Conservation (phyloP, 2,797 vertebrate species). For the Eleutherodactylus coqui region DNA sequence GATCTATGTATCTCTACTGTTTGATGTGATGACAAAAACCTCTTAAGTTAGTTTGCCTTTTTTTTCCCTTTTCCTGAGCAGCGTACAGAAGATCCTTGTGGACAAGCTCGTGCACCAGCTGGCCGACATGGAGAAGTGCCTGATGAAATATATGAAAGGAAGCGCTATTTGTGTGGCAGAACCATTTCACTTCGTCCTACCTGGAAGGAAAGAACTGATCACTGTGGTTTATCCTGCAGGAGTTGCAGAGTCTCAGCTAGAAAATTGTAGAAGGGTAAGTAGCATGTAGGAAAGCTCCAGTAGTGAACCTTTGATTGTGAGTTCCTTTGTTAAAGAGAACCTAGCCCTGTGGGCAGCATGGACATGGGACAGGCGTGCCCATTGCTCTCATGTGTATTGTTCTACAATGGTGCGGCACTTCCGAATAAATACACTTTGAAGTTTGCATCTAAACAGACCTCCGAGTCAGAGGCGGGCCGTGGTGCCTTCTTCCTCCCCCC, state of each 20-base stretch:
- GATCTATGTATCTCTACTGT: too few species aligned
- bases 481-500: too few species aligned
- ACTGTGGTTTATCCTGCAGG: constrained; percentile 88
- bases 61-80: constrained; percentile 72
- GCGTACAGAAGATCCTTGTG: constrained; percentile 82
- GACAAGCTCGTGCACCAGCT: constrained; percentile 84
- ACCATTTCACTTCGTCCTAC: constrained; percentile 90
- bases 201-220: constrained; percentile 78
- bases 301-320: too few species aligned
- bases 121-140: constrained; percentile 87
- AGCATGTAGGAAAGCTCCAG: too few species aligned
- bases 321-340: too few species aligned
- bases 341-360: too few species aligned
- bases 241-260: constrained; percentile 84
- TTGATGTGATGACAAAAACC: background rate
- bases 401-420: too few species aligned
- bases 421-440: too few species aligned
- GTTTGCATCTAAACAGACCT: too few species aligned
- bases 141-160: constrained; percentile 84
- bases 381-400: too few species aligned
- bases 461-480: too few species aligned
- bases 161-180: constrained; percentile 85
- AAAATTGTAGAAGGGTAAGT: constrained; percentile 79
- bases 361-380: too few species aligned
- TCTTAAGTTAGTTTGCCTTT: background rate